A percentile compares a stretch with the other conserved stretches of the same genome.
phyloP scores from a whole-genome alignment of 2,113 vertebrate species.

The Silurus meridionalis region DNA sequence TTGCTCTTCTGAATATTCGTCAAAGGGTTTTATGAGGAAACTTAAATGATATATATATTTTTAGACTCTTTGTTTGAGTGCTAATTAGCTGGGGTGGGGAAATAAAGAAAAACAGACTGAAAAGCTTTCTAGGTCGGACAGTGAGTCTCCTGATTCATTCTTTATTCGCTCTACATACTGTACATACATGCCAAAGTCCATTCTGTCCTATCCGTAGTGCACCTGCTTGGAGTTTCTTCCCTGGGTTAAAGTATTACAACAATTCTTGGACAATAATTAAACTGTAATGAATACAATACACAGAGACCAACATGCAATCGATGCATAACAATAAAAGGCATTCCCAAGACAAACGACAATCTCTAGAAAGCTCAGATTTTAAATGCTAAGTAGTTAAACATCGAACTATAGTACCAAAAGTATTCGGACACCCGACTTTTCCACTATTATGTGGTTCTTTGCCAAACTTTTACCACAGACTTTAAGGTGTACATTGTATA shows the following conservation, averaged over 20 bases:
- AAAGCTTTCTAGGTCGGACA: background rate
- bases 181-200: background rate
- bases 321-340: background rate
- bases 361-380: background rate
- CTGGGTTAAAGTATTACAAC: background rate
- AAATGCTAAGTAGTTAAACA: background rate
- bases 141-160: background rate
- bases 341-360: background rate
- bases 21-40: background rate
- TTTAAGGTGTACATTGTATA: no score
- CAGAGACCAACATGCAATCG: background rate
- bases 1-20: background rate
- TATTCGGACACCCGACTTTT: no score
- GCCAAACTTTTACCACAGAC: no score
- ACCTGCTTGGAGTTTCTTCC: background rate
- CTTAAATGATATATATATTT: no score
- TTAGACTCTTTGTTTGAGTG: background rate
- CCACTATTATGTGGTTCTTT: no score
- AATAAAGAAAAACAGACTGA: background rate
- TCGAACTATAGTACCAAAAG: no score
- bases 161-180: background rate
- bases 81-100: background rate
- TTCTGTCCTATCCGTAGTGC: background rate
- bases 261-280: constrained; percentile 12
- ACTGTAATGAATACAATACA: background rate